A percentile compares a stretch with the other conserved stretches of the same genome.
phyloP scores from a whole-genome alignment of 2,888 invertebrate species.

The Polymixis lichenea region DNA sequence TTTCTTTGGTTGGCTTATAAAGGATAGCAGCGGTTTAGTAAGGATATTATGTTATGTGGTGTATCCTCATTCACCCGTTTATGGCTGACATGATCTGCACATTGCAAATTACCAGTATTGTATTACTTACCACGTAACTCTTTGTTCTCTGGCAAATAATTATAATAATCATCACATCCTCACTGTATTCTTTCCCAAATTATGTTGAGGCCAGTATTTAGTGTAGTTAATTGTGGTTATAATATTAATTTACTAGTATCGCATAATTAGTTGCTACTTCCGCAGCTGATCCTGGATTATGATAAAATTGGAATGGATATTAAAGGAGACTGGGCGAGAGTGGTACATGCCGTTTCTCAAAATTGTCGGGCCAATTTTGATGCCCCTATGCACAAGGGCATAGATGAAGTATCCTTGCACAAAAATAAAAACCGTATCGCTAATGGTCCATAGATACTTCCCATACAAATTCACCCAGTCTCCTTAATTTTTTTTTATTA shows the following conservation, averaged over 20 bases:
- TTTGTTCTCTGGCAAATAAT: not conserved
- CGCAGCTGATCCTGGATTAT: not conserved
- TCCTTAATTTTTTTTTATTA: no score
- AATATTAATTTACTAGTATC: not conserved
- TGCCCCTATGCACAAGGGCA: no score
- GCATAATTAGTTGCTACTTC: not conserved
- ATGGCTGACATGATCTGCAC: not conserved
- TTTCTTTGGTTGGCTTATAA: conserved; percentile 27
- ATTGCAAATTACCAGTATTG: not conserved
- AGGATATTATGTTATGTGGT: conserved; percentile 10
- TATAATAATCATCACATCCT: not conserved
- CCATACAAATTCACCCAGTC: no score
- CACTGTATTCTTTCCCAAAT: conserved; percentile 1
- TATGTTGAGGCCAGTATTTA: not conserved
- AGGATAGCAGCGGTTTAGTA: conserved; percentile 19
- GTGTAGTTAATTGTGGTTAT: not conserved
- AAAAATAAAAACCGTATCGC: no score
- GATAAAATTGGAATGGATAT: no score
- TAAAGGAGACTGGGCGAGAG: no score
- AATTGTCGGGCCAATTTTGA: no score
- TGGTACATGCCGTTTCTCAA: no score
- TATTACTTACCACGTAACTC: not conserved
- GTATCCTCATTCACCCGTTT: conserved; percentile 2
- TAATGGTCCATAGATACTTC: no score
- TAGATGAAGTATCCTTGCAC: no score